Percentiles rank a stretch among this genome's conserved stretches.
phyloP scores from a whole-genome alignment of 2,797 vertebrate species.

The Menidia menidia region DNA sequence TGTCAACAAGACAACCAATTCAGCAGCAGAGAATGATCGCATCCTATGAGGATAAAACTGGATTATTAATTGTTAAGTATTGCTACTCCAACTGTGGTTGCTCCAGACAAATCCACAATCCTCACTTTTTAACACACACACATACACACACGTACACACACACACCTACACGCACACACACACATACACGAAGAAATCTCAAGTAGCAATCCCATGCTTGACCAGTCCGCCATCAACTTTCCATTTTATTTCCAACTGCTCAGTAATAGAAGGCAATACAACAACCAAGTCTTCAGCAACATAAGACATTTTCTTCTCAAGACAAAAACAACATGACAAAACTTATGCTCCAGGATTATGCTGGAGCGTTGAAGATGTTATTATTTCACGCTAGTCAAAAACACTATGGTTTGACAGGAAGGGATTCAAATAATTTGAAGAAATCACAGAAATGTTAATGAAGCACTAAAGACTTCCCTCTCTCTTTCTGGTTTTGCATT shows the following conservation, averaged over 20 bases:
- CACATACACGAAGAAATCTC: not conserved
- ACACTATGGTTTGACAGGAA: conserved; percentile 7
- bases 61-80: conserved; percentile 12
- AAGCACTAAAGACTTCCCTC: conserved; percentile 37
- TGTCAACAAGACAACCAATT: not conserved
- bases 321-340: not conserved
- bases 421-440: conserved; percentile 43
- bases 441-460: conserved; percentile 50
- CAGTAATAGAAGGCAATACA: conserved; percentile 20
- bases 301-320: conserved; percentile 13
- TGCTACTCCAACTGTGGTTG: conserved; percentile 5
- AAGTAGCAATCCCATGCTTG: conserved; percentile 12
- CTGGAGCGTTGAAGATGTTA: not conserved
- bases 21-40: conserved; percentile 2
- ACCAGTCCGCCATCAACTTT: conserved; percentile 14
- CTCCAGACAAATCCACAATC: conserved; percentile 5
- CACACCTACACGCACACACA: no score
- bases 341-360: not conserved
- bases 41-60: not conserved
- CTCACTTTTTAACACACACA: not conserved
- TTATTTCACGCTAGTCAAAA: conserved; percentile 7
- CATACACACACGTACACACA: no score
- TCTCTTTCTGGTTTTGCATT: conserved; percentile 38
- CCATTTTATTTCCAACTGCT: conserved; percentile 25
- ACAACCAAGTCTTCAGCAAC: conserved; percentile 13